Conservation (phyloP, 2,888 invertebrate genomes). For the Belgica antarctica region DNA sequence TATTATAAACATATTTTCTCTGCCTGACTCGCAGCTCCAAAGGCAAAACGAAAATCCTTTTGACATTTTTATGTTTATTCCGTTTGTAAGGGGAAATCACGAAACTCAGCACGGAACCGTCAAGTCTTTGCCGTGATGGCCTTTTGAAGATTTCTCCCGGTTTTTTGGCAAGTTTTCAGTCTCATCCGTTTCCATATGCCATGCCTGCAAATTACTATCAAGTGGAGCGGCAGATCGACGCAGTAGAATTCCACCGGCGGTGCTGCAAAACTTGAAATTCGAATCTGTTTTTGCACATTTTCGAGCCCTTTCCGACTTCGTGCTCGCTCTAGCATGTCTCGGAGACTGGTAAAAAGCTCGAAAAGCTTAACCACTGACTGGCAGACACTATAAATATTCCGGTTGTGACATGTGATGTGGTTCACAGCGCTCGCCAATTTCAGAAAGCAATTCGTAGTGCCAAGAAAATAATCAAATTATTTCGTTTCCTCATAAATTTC, state of each 20-base stretch:
- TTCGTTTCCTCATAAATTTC: constrained; percentile 35
- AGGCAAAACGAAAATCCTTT: background rate
- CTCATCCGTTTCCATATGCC: background rate
- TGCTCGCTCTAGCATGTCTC: background rate
- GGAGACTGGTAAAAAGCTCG: no score
- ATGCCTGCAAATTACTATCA: background rate
- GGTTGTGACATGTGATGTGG: constrained; percentile 13
- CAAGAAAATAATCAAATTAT: constrained; percentile 41
- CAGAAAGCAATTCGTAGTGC: background rate
- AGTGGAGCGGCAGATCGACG: background rate
- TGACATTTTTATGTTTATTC: constrained; percentile 10
- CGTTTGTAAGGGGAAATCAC: background rate
- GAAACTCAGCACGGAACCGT: background rate
- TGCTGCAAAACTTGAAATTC: constrained; percentile 3
- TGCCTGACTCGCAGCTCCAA: background rate
- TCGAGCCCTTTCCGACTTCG: background rate
- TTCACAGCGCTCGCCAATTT: constrained; percentile 1
- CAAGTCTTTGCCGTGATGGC: background rate
- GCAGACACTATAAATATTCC: constrained; percentile 37
- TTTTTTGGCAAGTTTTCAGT: constrained; percentile 36
- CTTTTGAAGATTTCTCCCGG: background rate
- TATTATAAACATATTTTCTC: background rate
- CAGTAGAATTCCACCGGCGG: background rate
- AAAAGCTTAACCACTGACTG: constrained; percentile 7
- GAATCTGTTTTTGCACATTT: no score